phyloP scores from a whole-genome alignment of 2,113 vertebrate species.

The Hucho hucho region DNA sequence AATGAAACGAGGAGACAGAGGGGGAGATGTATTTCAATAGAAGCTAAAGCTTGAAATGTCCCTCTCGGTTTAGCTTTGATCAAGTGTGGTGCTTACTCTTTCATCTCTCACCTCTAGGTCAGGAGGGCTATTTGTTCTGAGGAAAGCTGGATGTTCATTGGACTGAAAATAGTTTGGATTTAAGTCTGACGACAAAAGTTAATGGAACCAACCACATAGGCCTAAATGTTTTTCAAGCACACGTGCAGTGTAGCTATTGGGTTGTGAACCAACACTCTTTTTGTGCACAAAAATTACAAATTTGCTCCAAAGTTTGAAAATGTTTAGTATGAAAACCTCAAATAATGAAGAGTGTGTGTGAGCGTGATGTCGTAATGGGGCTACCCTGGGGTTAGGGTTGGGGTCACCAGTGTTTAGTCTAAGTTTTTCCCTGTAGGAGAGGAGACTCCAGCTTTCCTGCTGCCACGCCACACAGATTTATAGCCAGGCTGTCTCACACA shows the following conservation, averaged over 20 bases:
- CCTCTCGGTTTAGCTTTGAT: constrained; percentile 18
- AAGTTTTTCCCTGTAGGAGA: constrained; percentile 66
- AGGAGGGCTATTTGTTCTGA: constrained; percentile 3
- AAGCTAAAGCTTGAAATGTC: constrained; percentile 26
- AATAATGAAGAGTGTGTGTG: background rate
- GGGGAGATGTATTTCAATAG: constrained; percentile 33
- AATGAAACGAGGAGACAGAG: constrained; percentile 44
- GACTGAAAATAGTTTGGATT: constrained; percentile 4
- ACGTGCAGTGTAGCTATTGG: background rate
- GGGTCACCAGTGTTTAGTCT: constrained; percentile 86
- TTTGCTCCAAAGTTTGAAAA: too few species aligned
- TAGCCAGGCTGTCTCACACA: constrained; percentile 54
- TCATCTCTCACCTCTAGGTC: constrained; percentile 26
- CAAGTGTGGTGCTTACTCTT: background rate
- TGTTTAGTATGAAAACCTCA: background rate
- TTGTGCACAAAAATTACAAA: background rate
- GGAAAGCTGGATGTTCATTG: constrained; percentile 20
- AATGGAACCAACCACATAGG: background rate
- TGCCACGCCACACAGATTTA: constrained; percentile 66
- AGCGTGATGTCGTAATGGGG: background rate
- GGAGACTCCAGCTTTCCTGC: constrained; percentile 72
- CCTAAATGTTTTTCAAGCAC: background rate
- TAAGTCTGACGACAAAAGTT: constrained; percentile 7
- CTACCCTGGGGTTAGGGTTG: constrained; percentile 57
- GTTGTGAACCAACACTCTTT: background rate